A percentile compares a stretch with the other conserved stretches of the same genome.
Conservation (phyloP, 2,888 invertebrate species). For the Drosophila demipolita region DNA sequence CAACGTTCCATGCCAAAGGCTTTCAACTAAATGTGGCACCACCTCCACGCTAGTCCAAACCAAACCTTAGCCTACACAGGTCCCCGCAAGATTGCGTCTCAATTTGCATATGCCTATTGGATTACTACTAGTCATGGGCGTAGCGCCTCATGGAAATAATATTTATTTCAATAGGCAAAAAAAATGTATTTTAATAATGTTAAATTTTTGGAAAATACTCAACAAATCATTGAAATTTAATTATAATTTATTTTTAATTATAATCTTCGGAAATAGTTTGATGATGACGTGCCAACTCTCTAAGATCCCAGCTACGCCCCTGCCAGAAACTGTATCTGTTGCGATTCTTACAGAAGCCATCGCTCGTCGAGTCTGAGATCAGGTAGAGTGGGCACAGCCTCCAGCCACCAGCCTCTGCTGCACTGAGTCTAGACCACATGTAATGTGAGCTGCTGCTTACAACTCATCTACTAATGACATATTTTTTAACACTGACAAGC, state of each 20-base stretch:
- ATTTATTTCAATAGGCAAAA: neutral
- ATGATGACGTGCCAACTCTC: neutral
- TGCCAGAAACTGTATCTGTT: neutral
- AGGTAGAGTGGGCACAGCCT: neutral
- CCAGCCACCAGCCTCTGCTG: neutral
- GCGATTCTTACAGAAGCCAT: slow-evolving; percentile 12
- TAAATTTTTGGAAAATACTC: neutral
- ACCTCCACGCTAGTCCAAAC: neutral
- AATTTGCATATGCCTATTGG: neutral
- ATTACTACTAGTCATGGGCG: slow-evolving; percentile 26
- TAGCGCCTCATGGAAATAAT: neutral
- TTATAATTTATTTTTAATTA: neutral
- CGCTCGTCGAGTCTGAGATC: neutral
- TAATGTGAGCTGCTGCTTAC: neutral
- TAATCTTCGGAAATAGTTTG: neutral
- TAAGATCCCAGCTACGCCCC: neutral
- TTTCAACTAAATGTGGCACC: slow-evolving; percentile 27
- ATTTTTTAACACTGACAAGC: too few relatives aligned
- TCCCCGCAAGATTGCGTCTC: slow-evolving; percentile 1
- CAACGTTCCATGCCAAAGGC: slow-evolving; percentile 86
- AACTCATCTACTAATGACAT: neutral
- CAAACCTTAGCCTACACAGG: slow-evolving; percentile 4
- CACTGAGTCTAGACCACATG: slow-evolving; percentile 11
- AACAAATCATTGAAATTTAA: neutral
- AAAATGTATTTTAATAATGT: neutral